phyloP scores from a whole-genome alignment of 2,888 invertebrate genomes.

The Leucoma salicis region DNA sequence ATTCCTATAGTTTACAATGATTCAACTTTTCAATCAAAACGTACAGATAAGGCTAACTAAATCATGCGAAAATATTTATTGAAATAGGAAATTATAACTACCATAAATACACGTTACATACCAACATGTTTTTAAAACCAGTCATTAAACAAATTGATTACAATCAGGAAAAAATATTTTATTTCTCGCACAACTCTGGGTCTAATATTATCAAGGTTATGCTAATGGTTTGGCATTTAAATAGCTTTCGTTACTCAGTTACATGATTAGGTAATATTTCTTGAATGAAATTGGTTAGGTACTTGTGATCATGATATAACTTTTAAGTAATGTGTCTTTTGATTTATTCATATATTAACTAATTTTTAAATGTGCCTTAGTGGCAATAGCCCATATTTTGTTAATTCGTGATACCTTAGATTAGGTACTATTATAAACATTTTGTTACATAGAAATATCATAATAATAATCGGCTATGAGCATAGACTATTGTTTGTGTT shows the following conservation, averaged over 20 bases:
- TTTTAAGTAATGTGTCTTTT: not conserved
- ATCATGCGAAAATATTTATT: too few relatives aligned
- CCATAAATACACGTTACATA: not conserved
- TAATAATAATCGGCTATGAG: not conserved
- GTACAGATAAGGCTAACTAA: too few relatives aligned
- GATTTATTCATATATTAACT: too few relatives aligned
- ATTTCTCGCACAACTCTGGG: constrained; percentile 7
- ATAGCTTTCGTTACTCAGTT: constrained; percentile 34
- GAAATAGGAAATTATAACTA: too few relatives aligned
- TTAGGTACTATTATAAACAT: too few relatives aligned
- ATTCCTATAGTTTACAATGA: not conserved
- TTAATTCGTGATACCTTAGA: too few relatives aligned
- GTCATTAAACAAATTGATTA: constrained; percentile 3
- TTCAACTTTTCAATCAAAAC: too few relatives aligned
- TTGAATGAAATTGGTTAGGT: constrained; percentile 17
- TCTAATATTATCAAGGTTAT: constrained; percentile 26
- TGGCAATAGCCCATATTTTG: too few relatives aligned
- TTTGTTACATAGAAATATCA: not conserved
- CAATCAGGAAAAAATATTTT: constrained; percentile 11
- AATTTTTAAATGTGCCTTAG: too few relatives aligned
- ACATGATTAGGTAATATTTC: constrained; percentile 31
- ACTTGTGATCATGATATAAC: constrained; percentile 33
- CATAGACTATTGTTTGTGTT: constrained; percentile 5
- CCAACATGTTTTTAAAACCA: constrained; percentile 1
- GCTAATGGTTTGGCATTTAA: constrained; percentile 24